Conservation (phyloP, 2,888 invertebrate genomes). For the Blastobasis adustella region DNA sequence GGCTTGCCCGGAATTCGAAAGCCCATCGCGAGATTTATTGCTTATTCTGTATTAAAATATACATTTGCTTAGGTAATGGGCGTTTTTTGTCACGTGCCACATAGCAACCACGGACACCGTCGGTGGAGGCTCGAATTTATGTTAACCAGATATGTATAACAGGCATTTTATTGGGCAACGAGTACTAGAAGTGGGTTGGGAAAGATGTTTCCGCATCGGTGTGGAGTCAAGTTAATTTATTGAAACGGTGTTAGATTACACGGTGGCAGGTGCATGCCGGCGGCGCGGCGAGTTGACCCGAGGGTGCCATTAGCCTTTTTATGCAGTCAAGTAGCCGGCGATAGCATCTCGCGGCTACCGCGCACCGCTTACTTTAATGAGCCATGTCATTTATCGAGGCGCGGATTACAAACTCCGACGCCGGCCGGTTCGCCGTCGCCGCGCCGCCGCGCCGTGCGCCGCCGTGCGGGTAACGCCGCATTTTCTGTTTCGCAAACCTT, state of each 20-base stretch:
- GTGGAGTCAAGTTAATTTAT: constrained; percentile 18
- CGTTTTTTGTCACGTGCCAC: constrained; percentile 68
- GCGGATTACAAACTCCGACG: constrained; percentile 36
- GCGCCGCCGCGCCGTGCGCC: neutral
- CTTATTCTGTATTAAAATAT: constrained; percentile 72
- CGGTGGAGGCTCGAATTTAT: constrained; percentile 32
- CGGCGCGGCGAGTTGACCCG: constrained; percentile 31
- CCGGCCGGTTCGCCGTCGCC: neutral
- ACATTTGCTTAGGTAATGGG: constrained; percentile 69
- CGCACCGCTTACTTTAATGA: constrained; percentile 63
- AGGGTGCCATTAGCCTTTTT: constrained; percentile 55
- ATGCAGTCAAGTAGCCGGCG: constrained; percentile 51
- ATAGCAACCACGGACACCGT: constrained; percentile 43
- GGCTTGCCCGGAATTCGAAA: constrained; percentile 74
- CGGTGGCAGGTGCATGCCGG: constrained; percentile 18
- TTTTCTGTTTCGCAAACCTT: constrained; percentile 1
- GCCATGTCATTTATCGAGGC: constrained; percentile 52
- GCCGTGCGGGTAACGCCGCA: neutral
- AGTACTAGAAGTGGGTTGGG: constrained; percentile 20
- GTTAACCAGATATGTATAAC: constrained; percentile 37
- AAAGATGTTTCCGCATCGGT: constrained; percentile 9
- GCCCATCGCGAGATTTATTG: constrained; percentile 73
- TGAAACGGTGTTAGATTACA: constrained; percentile 17
- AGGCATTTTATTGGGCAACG: constrained; percentile 35
- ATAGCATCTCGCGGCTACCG: constrained; percentile 61